Evolutionary conservation across 37 sponge, comb jelly and placozoan species (phyloP), one percentile per base, ranked within the genome.

Genomic region (Petrosia ficiformis): DNA sequence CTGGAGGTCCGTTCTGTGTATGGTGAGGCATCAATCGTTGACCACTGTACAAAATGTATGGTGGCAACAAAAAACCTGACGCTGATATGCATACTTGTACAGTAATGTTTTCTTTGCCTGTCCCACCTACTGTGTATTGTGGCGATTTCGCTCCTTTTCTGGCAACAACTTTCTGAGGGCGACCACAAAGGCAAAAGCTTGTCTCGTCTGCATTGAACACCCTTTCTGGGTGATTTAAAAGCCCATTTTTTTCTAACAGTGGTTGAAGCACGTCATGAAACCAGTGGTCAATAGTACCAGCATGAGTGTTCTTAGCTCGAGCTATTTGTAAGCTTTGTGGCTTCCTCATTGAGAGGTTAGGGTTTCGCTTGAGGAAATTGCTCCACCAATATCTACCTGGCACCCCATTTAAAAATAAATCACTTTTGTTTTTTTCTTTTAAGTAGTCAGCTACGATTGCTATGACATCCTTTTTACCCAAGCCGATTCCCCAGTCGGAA

Each of bases 381-480:
- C 54, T 76, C 83, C 83, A 82, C 83, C 83, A 82, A 68, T 72
- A 74, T 60, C 22, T 11, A 22, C 75, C 78, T 42, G 78, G 78
- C 30, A 78, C 39, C 4, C 79, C 80, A 80, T 61, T n/a, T n/a
- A n/a, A n/a, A n/a, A n/a, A n/a, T n/a, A n/a, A n/a, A n/a, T n/a
- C n/a, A n/a, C n/a, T n/a, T n/a, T n/a, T n/a, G n/a, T n/a, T n/a
- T n/a, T n/a, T n/a, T n/a, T n/a, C 70, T 33, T 54, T 32, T 32
- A 67, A 56, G 28, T 43, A 72, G 28, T 40, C 65, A 39, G 10
- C 32, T 26, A 85, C 70, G 22, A 79, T 40, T 34, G 32, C 24
- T 35, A 36, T 24, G 24, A 74, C 86, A 54, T 78, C 21, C 54
- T 48, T 16, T 16, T 48, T 48, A 48, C 16, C 54, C 10, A 48